Evolutionary conservation across 2,797 vertebrate genomes (phyloP), one percentile per base, ranked within the genome.

Genomic region (Poecile montanus): DNA sequence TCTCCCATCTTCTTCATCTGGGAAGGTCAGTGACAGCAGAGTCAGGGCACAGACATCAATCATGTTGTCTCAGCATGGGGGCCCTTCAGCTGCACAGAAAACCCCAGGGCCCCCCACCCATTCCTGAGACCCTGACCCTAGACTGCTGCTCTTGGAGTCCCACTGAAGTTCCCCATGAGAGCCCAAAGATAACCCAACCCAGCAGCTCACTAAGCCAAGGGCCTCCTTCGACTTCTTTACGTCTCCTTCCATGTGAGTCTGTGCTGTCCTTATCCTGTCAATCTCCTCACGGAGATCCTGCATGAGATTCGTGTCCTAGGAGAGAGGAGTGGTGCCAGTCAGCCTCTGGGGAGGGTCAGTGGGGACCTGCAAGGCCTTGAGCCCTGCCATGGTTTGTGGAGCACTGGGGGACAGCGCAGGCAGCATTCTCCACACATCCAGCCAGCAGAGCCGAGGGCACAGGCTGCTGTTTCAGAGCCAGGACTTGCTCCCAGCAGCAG

Each of bases 221-320:
- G 12, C 19, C 4, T 93, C 83, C 40, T 79, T 68, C 16, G 98
- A 89, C 42, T 25, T 83, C 74, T 90, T 53, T 3, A 98, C 20
- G 40, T 97, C 93, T 9, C 90, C 89, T 76, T 77, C 94, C 83
- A 98, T 80, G 19, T 10, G 29, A 16, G 85, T 67, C n/a, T 96
- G 91, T 10, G 60, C 63, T 3, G 80, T 92, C 88, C 96, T 97
- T 36, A 98, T 89, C 7, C 20, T 32, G 2, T 85, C 75, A 7
- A 98, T 85, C 10, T 98, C 97, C 48, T 96, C 76, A 25, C 97
- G 22, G 18, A 98, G 71, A 7, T 97, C 96, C 85, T 98, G 95
- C 25, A 98, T 94, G 56, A 98, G 73, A 42, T 44, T 51, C 88
- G 95, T 65, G 68, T 92, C 91, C 98, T 99, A 72, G 9, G 38